These are phyloP conservation scores for Poeciliopsis paucimaculata DNA, from an alignment of 2,797 vertebrate species.

Conservation along the genomic window DNA sequence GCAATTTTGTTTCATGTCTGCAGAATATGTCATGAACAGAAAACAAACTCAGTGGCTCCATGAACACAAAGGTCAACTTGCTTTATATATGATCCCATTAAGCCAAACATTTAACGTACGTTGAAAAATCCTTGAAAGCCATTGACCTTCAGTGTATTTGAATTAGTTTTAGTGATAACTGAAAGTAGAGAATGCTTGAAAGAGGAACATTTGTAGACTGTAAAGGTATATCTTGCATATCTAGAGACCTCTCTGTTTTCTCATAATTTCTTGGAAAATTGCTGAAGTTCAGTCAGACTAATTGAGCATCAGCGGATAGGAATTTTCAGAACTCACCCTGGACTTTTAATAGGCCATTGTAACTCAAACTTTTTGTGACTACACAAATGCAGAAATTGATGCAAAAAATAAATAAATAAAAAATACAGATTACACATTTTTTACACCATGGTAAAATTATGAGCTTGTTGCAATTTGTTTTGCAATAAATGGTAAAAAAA, in stretches of 20 bases:
- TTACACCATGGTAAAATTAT: too few relatives aligned
- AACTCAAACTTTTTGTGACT: neutral
- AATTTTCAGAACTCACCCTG: neutral
- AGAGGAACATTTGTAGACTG: neutral
- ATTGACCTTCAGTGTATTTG: neutral
- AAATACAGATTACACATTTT: too few relatives aligned
- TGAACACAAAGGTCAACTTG: slow-evolving; percentile 14
- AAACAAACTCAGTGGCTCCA: slow-evolving; percentile 42
- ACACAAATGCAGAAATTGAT: too few relatives aligned
- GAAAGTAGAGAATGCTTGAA: neutral
- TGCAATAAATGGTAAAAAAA: too few relatives aligned
- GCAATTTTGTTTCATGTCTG: slow-evolving; percentile 62
- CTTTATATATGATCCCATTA: neutral
- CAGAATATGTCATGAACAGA: slow-evolving; percentile 44
- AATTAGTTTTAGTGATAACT: neutral
- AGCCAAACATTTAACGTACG: neutral
- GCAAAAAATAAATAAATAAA: too few relatives aligned
- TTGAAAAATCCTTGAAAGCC: neutral
- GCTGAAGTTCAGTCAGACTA: neutral
- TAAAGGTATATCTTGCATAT: neutral
- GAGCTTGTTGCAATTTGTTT: too few relatives aligned
- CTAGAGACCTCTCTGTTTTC: neutral
- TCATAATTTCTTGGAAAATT: neutral
- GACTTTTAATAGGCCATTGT: neutral
- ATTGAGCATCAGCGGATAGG: neutral